Conservation (phyloP, 2,797 vertebrate genomes). For the Lerista edwardsae region DNA sequence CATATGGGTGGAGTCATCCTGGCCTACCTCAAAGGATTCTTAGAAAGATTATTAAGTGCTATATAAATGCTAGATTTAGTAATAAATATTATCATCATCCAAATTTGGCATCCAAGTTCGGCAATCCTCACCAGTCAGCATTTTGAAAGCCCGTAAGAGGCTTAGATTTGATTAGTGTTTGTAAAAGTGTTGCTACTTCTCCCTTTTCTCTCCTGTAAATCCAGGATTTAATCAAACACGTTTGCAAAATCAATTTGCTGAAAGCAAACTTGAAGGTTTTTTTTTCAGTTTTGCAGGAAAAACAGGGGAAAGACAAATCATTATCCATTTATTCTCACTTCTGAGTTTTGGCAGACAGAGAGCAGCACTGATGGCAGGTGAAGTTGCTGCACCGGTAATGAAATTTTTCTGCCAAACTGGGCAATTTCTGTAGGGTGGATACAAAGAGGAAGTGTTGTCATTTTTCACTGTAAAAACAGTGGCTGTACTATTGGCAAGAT, state of each 20-base stretch:
- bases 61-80: neutral
- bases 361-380: neutral
- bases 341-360: slow-evolving; percentile 32
- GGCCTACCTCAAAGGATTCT: neutral
- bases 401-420: neutral
- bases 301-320: neutral
- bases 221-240: slow-evolving; percentile 10
- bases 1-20: neutral
- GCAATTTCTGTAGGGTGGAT: slow-evolving; percentile 6
- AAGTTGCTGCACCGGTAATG: slow-evolving; percentile 4
- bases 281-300: neutral
- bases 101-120: neutral
- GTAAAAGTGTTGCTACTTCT: neutral
- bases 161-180: neutral
- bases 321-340: slow-evolving; percentile 33
- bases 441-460: slow-evolving; percentile 12
- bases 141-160: neutral
- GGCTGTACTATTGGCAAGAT: slow-evolving; percentile 6
- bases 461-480: slow-evolving; percentile 34
- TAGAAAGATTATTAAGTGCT: neutral
- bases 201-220: neutral
- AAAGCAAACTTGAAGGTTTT: slow-evolving; percentile 22
- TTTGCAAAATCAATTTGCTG: slow-evolving; percentile 36
- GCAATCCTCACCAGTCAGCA: neutral
- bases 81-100: neutral